Conservation (phyloP, 2,797 vertebrate genomes). For the Lacerta bilineata region DNA sequence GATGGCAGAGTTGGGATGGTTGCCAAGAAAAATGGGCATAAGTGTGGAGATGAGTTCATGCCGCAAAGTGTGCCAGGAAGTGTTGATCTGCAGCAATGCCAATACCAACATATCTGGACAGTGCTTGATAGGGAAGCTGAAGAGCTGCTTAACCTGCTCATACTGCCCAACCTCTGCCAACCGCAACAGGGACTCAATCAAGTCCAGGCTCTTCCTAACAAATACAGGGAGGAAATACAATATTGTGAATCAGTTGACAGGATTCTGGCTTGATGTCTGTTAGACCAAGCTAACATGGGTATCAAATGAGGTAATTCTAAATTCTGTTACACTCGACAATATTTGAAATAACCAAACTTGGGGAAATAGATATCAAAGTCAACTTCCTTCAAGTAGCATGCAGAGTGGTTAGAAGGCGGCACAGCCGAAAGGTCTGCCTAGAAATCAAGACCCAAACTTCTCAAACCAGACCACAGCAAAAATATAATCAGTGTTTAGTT, state of each 20-base stretch:
- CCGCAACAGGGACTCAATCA: conserved; percentile 95
- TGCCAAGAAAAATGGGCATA: conserved; percentile 99
- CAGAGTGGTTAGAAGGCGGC: not conserved
- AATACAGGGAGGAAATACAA: conserved; percentile 24
- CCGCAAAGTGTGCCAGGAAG: conserved; percentile 97
- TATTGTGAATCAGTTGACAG: not conserved
- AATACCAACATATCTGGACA: conserved; percentile 99
- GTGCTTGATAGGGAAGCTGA: conserved; percentile 98
- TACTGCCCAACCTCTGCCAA: conserved; percentile 98
- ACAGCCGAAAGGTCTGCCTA: not conserved
- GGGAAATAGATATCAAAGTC: not conserved
- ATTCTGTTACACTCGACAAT: not conserved
- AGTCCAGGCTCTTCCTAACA: conserved; percentile 98
- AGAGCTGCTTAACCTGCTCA: conserved; percentile 98
- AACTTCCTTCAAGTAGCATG: no score
- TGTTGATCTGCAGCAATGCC: conserved; percentile 97
- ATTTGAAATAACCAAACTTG: not conserved
- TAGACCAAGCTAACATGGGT: not conserved
- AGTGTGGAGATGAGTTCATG: conserved; percentile 99
- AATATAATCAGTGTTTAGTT: no score
- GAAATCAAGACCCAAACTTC: not conserved
- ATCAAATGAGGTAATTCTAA: no score
- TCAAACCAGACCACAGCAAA: not conserved
- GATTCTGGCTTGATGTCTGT: not conserved
- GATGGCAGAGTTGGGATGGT: conserved; percentile 99